phyloP scores from a whole-genome alignment of 2,113 vertebrate species.

The Hypocryptadius cinnamomeus region DNA sequence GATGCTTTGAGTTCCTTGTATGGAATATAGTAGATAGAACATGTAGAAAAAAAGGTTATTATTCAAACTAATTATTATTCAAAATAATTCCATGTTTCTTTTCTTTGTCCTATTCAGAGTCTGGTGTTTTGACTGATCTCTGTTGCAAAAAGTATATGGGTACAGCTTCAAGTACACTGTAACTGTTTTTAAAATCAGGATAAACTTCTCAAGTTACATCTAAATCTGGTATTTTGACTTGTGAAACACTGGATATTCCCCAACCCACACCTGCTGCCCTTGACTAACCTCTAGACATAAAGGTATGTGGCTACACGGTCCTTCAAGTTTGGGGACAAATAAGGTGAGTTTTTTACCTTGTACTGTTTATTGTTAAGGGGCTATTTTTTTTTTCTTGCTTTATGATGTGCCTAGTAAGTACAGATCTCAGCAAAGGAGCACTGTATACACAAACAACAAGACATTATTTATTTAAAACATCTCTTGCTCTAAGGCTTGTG shows the following conservation, averaged over 20 bases:
- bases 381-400: background rate
- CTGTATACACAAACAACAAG: slow-evolving; percentile 44
- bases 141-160: background rate
- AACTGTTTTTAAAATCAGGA: background rate
- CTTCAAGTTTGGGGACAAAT: slow-evolving; percentile 52
- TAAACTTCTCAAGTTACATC: background rate
- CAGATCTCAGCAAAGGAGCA: background rate
- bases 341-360: slow-evolving; percentile 9
- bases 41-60: background rate
- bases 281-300: slow-evolving; percentile 38
- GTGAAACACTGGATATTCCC: background rate
- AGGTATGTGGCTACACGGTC: background rate
- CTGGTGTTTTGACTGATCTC: background rate
- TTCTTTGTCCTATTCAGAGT: background rate
- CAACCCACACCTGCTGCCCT: slow-evolving; percentile 1
- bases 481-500: background rate
- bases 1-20: background rate
- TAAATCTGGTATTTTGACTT: background rate
- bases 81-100: background rate
- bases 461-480: slow-evolving; percentile 54
- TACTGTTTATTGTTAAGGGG: slow-evolving; percentile 18
- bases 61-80: background rate
- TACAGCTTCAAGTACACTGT: background rate
- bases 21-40: background rate
- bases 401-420: background rate